Evolutionary conservation across 2,888 invertebrate genomes (phyloP), one percentile per base, ranked within the genome.

Genomic region (Drosophila borealis): DNA sequence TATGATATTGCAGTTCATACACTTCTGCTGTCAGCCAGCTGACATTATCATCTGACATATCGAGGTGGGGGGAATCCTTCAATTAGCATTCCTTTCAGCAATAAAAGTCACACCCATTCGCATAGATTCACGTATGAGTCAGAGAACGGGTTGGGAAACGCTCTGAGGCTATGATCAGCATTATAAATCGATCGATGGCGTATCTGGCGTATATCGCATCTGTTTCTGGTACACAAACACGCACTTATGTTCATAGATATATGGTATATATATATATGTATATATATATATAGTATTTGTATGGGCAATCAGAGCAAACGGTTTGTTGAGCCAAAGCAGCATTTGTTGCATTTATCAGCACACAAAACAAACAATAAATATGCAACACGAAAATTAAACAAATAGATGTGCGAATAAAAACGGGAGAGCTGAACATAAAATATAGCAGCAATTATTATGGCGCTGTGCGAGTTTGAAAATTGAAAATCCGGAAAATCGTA

Each of bases 171-270:
- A 50, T 59, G 72, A 57, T 74, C 60, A 25, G 66, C 56, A 66
- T 71, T 71, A 61, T 74, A 71, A 74, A 71, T 57, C 72, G 56
- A 60, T 71, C 56, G 72, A 53, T 70, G 70, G 48, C 70, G 45
- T 46, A 60, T 29, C 53, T 29, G 42, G 41, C 51, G 17, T 37
- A 44, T 33, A 51, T 53, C 25, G 21, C 44, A 53, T 62, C 53
- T 75, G 76, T 50, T 61, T 42, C 36, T 48, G 17, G n/a, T 36
- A 34, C 42, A 54, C 33, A 19, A 33, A 44, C 11, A 34, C 25
- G 2, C 25, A 29, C 29, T 29, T 29, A 29, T 29, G 29, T 8
- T 3, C 10, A 25, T 21, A 14, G n/a, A 50, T 3, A 46, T 4
- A 37, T 11, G n/a, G n/a, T n/a, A n/a, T 48, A 10, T n/a, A 14